phyloP scores from a whole-genome alignment of 2,888 invertebrate genomes.

The Eilema depressum region DNA sequence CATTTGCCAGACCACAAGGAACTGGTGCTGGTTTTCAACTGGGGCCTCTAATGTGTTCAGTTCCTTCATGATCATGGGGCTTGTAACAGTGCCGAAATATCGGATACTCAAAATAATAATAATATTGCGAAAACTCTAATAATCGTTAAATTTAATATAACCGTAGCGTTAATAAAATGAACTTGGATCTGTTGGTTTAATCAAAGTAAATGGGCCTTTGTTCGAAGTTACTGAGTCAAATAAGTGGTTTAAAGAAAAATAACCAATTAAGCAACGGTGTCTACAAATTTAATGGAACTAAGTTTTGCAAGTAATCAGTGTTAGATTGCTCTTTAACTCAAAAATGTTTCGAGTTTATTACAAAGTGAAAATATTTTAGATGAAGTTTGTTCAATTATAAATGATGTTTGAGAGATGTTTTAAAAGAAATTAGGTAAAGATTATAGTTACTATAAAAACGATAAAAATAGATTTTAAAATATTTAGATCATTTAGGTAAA shows the following conservation, averaged over 20 bases:
- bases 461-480: neutral
- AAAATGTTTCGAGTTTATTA: neutral
- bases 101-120: too few species aligned
- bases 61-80: too few species aligned
- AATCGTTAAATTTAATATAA: neutral
- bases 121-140: too few species aligned
- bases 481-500: too few species aligned
- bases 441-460: neutral
- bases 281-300: slow-evolving; percentile 20
- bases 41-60: too few species aligned
- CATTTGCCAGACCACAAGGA: too few species aligned
- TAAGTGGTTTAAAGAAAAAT: slow-evolving; percentile 18
- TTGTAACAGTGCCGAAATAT: too few species aligned
- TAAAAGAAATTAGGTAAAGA: neutral
- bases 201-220: slow-evolving; percentile 1
- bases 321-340: neutral
- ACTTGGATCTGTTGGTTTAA: neutral
- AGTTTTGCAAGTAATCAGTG: slow-evolving; percentile 6
- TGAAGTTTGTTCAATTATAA: slow-evolving; percentile 6
- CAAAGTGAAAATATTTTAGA: neutral
- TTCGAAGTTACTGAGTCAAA: neutral
- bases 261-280: slow-evolving; percentile 23
- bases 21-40: too few species aligned
- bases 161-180: neutral
- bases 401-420: neutral